phyloP scores from a whole-genome alignment of 1,140 invertebrate genomes.

The Idris sp. region DNA sequence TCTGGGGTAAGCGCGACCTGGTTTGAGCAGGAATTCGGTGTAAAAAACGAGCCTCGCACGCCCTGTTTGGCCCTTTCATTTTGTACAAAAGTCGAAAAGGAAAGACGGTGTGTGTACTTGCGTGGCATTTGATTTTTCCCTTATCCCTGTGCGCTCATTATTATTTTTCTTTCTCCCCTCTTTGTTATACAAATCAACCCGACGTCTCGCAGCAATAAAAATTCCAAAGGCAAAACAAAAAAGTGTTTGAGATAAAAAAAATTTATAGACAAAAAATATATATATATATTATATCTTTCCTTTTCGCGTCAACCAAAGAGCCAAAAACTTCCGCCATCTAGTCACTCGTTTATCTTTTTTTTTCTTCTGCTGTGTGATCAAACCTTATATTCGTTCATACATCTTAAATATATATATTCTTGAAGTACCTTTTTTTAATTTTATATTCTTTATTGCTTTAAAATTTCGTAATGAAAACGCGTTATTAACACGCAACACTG shows the following conservation, averaged over 20 bases:
- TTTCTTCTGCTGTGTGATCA: slow-evolving; percentile 1
- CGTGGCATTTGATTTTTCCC: too few species aligned
- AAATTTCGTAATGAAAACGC: slow-evolving; percentile 76
- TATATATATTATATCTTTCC: too few species aligned
- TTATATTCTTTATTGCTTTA: slow-evolving; percentile 77
- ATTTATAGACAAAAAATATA: slow-evolving; percentile 10
- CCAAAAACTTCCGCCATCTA: slow-evolving; percentile 26
- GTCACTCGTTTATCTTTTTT: slow-evolving; percentile 5
- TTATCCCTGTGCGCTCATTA: too few species aligned
- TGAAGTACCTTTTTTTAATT: slow-evolving; percentile 66
- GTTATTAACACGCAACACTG: slow-evolving; percentile 63
- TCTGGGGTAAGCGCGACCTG: slow-evolving; percentile 36
- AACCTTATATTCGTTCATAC: slow-evolving; percentile 58
- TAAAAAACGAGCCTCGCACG: slow-evolving; percentile 38
- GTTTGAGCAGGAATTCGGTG: slow-evolving; percentile 27
- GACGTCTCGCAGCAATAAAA: too few species aligned
- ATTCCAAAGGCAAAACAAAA: slow-evolving; percentile 17
- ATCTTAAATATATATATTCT: slow-evolving; percentile 58
- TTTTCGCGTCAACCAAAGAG: slow-evolving; percentile 2
- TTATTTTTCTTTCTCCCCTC: slow-evolving; percentile 4
- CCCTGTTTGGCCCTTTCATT: slow-evolving; percentile 39
- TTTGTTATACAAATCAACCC: slow-evolving; percentile 19
- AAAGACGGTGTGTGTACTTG: slow-evolving; percentile 18
- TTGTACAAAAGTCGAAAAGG: slow-evolving; percentile 41
- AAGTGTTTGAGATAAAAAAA: too few species aligned